Evolutionary conservation across 2,113 vertebrate species (phyloP), one percentile per base, ranked within the genome.

Genomic region (Psettodes erumei): DNA sequence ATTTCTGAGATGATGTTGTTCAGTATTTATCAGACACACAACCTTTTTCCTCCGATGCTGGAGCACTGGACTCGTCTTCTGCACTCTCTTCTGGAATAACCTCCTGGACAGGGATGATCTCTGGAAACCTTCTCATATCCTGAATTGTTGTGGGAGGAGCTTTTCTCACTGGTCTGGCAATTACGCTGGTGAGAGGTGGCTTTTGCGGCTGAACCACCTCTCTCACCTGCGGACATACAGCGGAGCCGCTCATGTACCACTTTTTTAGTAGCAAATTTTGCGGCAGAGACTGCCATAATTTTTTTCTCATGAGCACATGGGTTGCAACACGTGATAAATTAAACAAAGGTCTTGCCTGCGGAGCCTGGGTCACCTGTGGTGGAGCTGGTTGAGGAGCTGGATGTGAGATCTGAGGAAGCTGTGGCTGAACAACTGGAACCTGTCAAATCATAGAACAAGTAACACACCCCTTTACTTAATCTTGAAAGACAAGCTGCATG

Each of bases 141-240:
- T 89, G 82, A 66, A 90, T 84, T 1, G 81, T 56, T 28, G 86
- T 81, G 32, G 90, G 84, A 13, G 90, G 88, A 85, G 90, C 79
- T 72, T 70, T 90, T 67, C 90, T 92, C 19, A 89, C 88, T 6
- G 91, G 91, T 75, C 91, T 79, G 71, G 90, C 88, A 28, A 93
- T 60, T 6, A 86, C 72, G 55, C 15, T 87, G 72, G 63, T 63
- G 37, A 43, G 83, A 62, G 45, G 32, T 37, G 88, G 87, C 66
- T 86, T 83, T 64, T 68, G 51, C 19, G 86, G 72, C 8, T 74
- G 81, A 13, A 74, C 70, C n/a, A 75, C 77, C 67, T 90, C 81
- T 65, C 3, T 85, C 53, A 86, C 85, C 90, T 93, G 80, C 5
- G 21, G 10, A 65, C 19, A 69, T 5, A 54, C 10, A 71, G 19